Percentiles rank a stretch among this genome's conserved stretches.
phyloP scores from a whole-genome alignment of 2,888 invertebrate genomes.

The Morpho deidamia region DNA sequence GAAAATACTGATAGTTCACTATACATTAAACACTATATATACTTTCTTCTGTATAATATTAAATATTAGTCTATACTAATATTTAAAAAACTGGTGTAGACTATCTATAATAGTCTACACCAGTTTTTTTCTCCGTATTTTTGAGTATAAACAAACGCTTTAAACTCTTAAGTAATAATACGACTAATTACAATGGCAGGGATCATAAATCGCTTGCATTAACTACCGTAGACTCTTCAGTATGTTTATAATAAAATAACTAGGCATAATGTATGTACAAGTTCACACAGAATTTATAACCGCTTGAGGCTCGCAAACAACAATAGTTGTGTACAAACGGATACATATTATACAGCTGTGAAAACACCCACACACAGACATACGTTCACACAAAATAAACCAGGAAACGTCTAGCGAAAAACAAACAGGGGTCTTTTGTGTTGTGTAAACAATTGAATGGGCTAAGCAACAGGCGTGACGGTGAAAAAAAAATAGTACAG shows the following conservation, averaged over 20 bases:
- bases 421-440: conserved; percentile 78
- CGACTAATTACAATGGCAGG: too few species aligned
- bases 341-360: conserved; percentile 60
- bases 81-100: too few species aligned
- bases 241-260: background rate
- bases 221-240: background rate
- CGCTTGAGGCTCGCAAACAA: conserved; percentile 59
- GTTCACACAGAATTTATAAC: conserved; percentile 57
- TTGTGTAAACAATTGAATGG: conserved; percentile 75
- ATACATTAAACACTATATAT: too few species aligned
- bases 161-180: too few species aligned
- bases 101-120: too few species aligned
- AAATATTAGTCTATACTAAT: too few species aligned
- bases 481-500: conserved; percentile 54
- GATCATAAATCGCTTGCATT: background rate
- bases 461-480: conserved; percentile 74
- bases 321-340: conserved; percentile 66
- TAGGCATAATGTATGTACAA: background rate
- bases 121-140: too few species aligned
- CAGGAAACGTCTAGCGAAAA: conserved; percentile 79
- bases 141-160: too few species aligned
- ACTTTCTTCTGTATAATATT: too few species aligned
- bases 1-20: too few species aligned
- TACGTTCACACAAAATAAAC: conserved; percentile 70
- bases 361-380: conserved; percentile 55